phyloP scores from a whole-genome alignment of 1,140 invertebrate genomes.

The Zophobas morio region DNA sequence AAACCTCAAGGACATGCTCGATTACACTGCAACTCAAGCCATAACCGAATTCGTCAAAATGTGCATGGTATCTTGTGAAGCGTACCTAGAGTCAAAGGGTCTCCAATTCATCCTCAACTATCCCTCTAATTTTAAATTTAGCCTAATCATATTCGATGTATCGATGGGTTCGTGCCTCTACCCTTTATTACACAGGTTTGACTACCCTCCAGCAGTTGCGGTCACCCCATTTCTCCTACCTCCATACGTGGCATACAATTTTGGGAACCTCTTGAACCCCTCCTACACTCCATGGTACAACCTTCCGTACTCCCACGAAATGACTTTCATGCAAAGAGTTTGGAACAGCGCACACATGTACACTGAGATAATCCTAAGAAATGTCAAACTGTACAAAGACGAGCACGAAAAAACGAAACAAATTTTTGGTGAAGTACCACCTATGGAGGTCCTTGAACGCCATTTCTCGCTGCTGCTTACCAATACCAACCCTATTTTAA shows the following conservation, averaged over 20 bases:
- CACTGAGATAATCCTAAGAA: conserved; percentile 1
- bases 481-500: conserved; percentile 68
- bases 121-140: conserved; percentile 57
- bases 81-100: conserved; percentile 8
- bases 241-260: conserved; percentile 20
- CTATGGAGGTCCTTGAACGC: conserved; percentile 50
- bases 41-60: neutral
- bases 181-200: conserved; percentile 16
- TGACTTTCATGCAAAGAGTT: conserved; percentile 18
- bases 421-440: conserved; percentile 47
- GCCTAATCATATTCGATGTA: conserved; percentile 59
- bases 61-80: neutral
- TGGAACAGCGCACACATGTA: conserved; percentile 14
- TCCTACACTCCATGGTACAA: conserved; percentile 25
- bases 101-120: conserved; percentile 47
- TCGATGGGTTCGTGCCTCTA: conserved; percentile 53
- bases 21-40: neutral
- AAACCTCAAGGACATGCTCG: neutral
- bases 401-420: conserved; percentile 11
- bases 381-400: neutral
- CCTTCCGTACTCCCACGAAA: conserved; percentile 10
- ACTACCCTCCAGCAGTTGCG: conserved; percentile 31
- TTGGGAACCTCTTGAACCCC: conserved; percentile 23
- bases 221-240: conserved; percentile 37
- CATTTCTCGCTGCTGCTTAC: conserved; percentile 62